Conservation (phyloP, 1,140 invertebrate genomes). For the Drosophila ironensis region DNA sequence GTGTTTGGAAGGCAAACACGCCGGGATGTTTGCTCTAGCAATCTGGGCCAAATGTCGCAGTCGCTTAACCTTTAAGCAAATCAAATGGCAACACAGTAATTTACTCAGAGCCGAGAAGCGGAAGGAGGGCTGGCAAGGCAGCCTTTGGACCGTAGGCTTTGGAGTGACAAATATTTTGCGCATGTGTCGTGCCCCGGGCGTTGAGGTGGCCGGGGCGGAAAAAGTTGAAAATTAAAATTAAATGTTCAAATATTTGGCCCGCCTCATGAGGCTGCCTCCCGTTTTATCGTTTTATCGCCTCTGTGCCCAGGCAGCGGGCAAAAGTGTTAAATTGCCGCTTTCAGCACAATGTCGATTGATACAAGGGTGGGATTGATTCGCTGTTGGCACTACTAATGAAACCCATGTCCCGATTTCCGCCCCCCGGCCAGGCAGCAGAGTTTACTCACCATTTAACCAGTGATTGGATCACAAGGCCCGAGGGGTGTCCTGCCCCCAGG, state of each 20-base stretch:
- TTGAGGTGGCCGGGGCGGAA: conserved; percentile 3
- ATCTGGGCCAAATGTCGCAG: conserved; percentile 52
- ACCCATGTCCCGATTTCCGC: conserved; percentile 12
- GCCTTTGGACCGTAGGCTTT: conserved; percentile 7
- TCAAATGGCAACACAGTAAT: conserved; percentile 53
- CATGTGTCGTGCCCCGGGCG: conserved; percentile 40
- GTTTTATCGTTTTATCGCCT: conserved; percentile 35
- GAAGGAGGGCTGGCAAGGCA: neutral
- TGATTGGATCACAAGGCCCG: conserved; percentile 67
- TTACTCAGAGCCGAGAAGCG: conserved; percentile 11
- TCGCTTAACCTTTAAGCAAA: conserved; percentile 73
- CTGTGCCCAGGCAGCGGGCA: conserved; percentile 9
- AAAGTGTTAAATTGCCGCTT: conserved; percentile 73
- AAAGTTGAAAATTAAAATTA: conserved; percentile 63
- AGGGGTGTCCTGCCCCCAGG: conserved; percentile 7
- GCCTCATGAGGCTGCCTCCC: neutral
- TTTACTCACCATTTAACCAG: conserved; percentile 77
- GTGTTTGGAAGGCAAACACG: neutral
- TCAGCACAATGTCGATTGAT: conserved; percentile 61
- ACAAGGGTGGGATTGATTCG: conserved; percentile 24
- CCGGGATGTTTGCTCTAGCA: conserved; percentile 17
- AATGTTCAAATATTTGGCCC: conserved; percentile 62
- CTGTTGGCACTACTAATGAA: conserved; percentile 66
- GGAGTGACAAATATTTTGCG: conserved; percentile 58
- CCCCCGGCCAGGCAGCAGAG: conserved; percentile 3